A percentile compares a stretch with the other conserved stretches of the same genome.
These are phyloP conservation scores for Drosophila colorata DNA, from an alignment of 2,888 invertebrate genomes.

Conservation along the genomic window DNA sequence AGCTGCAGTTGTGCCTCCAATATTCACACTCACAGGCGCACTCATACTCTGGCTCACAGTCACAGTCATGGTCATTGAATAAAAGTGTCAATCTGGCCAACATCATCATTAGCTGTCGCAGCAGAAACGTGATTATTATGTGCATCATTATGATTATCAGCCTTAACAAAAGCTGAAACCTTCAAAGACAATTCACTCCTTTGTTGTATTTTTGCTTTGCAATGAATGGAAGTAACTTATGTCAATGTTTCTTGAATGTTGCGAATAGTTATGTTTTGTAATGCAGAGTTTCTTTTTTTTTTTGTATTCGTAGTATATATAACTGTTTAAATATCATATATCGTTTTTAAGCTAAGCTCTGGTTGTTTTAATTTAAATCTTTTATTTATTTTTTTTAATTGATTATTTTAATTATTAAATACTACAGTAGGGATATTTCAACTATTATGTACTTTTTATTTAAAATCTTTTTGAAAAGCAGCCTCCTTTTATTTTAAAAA, in stretches of 20 bases:
- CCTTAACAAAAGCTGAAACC: slow-evolving; percentile 9
- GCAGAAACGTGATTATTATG: slow-evolving; percentile 28
- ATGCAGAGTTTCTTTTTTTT: neutral
- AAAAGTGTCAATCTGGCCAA: slow-evolving; percentile 80
- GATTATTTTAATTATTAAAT: no score
- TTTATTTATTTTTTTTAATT: no score
- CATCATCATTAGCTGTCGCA: slow-evolving; percentile 48
- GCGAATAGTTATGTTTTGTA: neutral
- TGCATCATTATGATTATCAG: slow-evolving; percentile 16
- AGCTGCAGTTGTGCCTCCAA: slow-evolving; percentile 19
- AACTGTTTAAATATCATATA: no score
- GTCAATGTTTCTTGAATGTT: slow-evolving; percentile 12
- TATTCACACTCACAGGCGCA: slow-evolving; percentile 21
- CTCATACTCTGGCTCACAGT: slow-evolving; percentile 45
- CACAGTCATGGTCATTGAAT: slow-evolving; percentile 83
- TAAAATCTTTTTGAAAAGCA: no score
- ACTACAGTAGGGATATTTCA: no score
- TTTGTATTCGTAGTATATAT: neutral
- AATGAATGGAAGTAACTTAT: slow-evolving; percentile 51
- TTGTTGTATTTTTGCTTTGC: slow-evolving; percentile 36
- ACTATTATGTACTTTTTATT: no score
- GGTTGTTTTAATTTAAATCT: no score
- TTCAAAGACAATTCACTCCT: slow-evolving; percentile 50
- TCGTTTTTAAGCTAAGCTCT: no score
- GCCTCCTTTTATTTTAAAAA: no score